Evolutionary conservation across 1,140 invertebrate genomes (phyloP), one percentile per base, ranked within the genome.

Genomic region (Drosophila punjabiensis): DNA sequence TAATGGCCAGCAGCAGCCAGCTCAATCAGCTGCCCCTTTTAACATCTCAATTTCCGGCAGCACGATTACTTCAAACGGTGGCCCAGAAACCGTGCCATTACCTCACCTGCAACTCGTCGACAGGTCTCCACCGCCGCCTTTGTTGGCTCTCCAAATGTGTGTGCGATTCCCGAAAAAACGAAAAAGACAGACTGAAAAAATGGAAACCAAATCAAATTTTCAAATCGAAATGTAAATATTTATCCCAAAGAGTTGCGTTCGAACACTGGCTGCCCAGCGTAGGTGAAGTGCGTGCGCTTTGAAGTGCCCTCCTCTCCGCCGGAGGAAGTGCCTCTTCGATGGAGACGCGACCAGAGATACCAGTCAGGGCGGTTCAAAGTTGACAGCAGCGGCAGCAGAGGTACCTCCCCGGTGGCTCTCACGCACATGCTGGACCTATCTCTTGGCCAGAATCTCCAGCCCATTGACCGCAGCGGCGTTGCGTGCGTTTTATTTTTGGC

Each of bases 401-500:
- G 16, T 52, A 30, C 18, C 53, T 41, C 67, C 24, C 43, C 61
- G 39, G 60, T 50, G 41, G 76, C 71, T 84, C 82, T 73, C 81
- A 87, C 83, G 81, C 83, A 88, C 70, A 80, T 55, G 64, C 78
- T 81, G 73, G 68, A 67, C 68, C 73, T 81, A 87, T 65, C 61
- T 86, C 82, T 88, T 63, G 69, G 37, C 48, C 63, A 64, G 74
- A 70, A 88, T 88, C 84, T 79, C 59, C 61, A 62, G 74, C 43
- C 62, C 64, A 79, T 73, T 90, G 86, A 91, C 87, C 87, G 80
- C 86, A 90, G 79, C 66, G 30, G 30, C 50, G 67, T 75, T 79
- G 80, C 67, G 79, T 82, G 81, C 79, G 79, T 90, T 91, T 90
- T 90, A 90, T 90, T 90, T 90, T 90, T 90, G 86, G 86, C 79